Percentiles rank a stretch among this genome's conserved stretches.
These are phyloP conservation scores for Cylindroiulus punctatus DNA, from an alignment of 2,888 invertebrate genomes.

Conservation along the genomic window DNA sequence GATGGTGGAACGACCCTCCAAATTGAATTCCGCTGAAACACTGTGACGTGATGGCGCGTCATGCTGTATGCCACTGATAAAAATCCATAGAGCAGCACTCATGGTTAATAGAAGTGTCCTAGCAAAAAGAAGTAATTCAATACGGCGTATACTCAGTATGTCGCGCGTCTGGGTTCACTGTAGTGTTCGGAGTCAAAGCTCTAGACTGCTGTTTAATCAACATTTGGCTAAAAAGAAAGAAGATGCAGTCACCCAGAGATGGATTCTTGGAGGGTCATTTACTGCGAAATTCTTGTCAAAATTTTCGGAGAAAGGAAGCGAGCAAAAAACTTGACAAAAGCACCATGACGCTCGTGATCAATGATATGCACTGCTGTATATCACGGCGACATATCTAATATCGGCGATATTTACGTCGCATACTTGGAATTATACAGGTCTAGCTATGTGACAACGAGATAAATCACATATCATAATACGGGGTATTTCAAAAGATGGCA, in stretches of 20 bases:
- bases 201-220: constrained; percentile 42
- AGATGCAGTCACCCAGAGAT: constrained; percentile 23
- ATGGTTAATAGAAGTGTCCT: constrained; percentile 28
- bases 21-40: not conserved
- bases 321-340: constrained; percentile 25
- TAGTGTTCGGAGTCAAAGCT: constrained; percentile 24
- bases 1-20: not conserved
- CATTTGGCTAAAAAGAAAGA: constrained; percentile 3
- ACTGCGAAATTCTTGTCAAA: not conserved
- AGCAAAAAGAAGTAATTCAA: constrained; percentile 36
- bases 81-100: not conserved
- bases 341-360: constrained; percentile 27
- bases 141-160: not conserved
- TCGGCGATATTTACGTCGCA: constrained; percentile 16
- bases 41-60: not conserved
- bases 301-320: not conserved
- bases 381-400: constrained; percentile 5
- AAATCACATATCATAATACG: not conserved
- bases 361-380: not conserved
- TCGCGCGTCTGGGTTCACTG: not conserved
- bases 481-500: not conserved
- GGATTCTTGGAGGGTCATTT: constrained; percentile 40
- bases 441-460: not conserved
- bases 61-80: not conserved
- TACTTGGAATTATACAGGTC: not conserved